Conservation (phyloP, 2,113 vertebrate species). For the Mirounga angustirostris region DNA sequence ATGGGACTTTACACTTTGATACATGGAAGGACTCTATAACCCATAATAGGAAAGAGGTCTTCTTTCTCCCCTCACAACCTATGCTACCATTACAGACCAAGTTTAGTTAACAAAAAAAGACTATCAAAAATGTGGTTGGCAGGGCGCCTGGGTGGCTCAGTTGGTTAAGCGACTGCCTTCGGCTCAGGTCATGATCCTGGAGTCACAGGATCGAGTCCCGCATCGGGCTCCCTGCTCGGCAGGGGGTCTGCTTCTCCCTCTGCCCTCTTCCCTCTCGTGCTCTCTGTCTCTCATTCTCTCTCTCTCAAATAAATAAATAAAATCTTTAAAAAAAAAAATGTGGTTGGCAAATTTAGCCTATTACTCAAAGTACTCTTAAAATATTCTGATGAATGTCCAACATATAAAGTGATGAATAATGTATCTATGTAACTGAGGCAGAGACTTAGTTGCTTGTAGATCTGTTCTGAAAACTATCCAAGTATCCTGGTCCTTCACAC, state of each 20-base stretch:
- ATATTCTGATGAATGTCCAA: neutral
- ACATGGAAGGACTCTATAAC: neutral
- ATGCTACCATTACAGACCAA: neutral
- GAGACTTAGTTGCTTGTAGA: neutral
- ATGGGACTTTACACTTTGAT: neutral
- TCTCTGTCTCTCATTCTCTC: no score
- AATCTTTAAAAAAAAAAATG: neutral
- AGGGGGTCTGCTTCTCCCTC: no score
- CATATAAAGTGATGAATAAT: neutral
- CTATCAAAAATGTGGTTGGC: neutral
- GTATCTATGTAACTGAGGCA: neutral
- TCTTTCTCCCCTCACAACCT: neutral
- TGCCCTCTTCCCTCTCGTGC: no score
- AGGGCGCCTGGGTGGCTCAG: neutral
- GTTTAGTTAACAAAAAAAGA: neutral
- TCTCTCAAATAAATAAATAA: no score
- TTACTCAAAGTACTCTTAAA: neutral
- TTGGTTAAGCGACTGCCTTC: no score
- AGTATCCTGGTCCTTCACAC: neutral
- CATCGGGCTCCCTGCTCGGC: no score
- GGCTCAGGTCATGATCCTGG: no score
- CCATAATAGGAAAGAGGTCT: neutral
- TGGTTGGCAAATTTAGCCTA: neutral
- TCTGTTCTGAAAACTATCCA: conserved; percentile 1
- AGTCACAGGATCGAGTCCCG: no score